Evolutionary conservation across 2,113 vertebrate species (phyloP).

Genomic region (Noturus placidus): DNA sequence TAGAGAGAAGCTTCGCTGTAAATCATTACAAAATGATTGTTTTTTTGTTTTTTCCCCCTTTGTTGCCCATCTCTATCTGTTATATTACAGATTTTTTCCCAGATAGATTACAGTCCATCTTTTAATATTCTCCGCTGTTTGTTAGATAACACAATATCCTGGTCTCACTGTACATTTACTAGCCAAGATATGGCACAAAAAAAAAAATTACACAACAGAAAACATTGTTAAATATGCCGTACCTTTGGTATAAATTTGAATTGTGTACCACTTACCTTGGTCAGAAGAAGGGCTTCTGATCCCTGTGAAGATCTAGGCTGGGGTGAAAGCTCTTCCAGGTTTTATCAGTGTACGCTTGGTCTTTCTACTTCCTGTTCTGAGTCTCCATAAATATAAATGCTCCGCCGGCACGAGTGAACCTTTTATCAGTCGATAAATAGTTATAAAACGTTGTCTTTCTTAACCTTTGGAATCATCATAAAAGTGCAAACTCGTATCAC

Average conservation of each 20-base stretch:
- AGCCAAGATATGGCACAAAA: neutral
- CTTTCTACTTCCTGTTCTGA: neutral
- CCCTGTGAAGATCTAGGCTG: neutral
- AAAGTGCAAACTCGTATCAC: neutral
- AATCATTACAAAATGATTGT: neutral
- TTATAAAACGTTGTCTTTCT: constrained; percentile 50
- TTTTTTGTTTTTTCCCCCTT: neutral
- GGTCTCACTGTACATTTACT: neutral
- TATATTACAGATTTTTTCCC: neutral
- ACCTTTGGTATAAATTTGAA: neutral
- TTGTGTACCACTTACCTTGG: neutral
- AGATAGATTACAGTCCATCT: neutral
- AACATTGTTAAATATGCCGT: neutral
- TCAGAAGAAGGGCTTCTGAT: neutral
- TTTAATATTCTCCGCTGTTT: neutral
- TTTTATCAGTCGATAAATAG: constrained; percentile 64
- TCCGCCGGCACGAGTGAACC: constrained; percentile 46
- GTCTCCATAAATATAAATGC: constrained; percentile 39
- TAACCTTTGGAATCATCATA: constrained; percentile 65
- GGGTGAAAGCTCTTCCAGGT: constrained; percentile 7
- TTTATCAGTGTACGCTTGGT: constrained; percentile 5
- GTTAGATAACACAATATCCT: neutral
- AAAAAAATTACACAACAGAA: neutral
- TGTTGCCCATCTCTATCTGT: neutral
- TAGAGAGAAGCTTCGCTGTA: neutral